Percentiles rank a stretch among this genome's conserved stretches.
Conservation (phyloP, 2,113 vertebrate species). For the Nerophis lumbriciformis region DNA sequence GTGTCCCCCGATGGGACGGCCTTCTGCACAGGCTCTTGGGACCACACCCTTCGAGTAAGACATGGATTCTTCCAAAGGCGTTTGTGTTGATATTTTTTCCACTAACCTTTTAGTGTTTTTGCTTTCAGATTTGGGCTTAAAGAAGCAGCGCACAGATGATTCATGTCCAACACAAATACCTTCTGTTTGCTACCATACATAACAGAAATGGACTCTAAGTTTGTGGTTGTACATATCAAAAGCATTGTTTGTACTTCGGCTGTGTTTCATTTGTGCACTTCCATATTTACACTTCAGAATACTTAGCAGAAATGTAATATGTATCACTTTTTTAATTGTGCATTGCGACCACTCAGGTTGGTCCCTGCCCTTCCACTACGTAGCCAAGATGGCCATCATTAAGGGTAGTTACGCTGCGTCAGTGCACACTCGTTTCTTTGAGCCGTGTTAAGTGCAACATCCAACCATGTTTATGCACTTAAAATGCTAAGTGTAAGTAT, state of each 20-base stretch:
- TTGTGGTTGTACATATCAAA: conserved; percentile 60
- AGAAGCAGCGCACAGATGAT: conserved; percentile 19
- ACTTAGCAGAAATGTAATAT: too few species aligned
- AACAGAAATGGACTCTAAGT: conserved; percentile 50
- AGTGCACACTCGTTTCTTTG: too few species aligned
- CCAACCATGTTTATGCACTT: too few species aligned
- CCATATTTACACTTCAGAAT: too few species aligned
- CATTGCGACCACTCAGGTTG: too few species aligned
- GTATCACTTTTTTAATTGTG: too few species aligned
- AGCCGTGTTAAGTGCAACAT: too few species aligned
- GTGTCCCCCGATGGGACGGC: conserved; percentile 93
- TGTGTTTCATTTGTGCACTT: conserved; percentile 12
- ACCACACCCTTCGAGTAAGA: conserved; percentile 90
- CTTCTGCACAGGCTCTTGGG: conserved; percentile 96
- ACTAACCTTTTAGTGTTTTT: conserved; percentile 5
- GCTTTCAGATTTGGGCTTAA: conserved; percentile 71
- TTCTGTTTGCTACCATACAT: conserved; percentile 63
- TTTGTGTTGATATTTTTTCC: background rate
- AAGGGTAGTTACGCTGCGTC: too few species aligned
- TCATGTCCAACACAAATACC: conserved; percentile 23
- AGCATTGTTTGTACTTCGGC: conserved; percentile 52
- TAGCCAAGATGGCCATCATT: too few species aligned
- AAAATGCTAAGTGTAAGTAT: too few species aligned
- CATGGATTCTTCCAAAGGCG: background rate
- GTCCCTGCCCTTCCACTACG: too few species aligned